Evolutionary conservation across 1,140 invertebrate species (phyloP).

Genomic region (Daktulosphaira vitifoliae): DNA sequence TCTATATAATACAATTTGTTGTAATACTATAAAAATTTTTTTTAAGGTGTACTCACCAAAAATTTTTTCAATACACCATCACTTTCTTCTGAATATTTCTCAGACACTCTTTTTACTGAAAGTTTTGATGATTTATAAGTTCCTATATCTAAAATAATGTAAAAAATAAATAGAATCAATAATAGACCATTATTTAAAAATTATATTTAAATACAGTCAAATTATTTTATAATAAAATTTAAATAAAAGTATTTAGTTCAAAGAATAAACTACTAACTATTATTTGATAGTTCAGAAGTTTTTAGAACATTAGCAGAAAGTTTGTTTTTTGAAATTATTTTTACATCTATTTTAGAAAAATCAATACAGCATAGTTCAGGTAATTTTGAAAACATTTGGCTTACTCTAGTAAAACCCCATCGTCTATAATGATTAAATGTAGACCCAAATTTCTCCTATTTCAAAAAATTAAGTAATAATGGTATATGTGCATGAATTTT

Average conservation of each 20-base stretch:
- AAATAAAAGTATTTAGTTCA: no score
- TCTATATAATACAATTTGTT: neutral
- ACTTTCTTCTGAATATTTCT: neutral
- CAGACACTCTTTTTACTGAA: neutral
- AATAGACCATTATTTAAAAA: no score
- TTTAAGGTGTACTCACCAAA: neutral
- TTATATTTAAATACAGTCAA: no score
- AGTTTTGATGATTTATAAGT: neutral
- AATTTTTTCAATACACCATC: conserved; percentile 5
- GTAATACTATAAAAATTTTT: no score
- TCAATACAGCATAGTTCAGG: conserved; percentile 7
- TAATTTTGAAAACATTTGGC: conserved; percentile 21
- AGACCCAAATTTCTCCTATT: conserved; percentile 23
- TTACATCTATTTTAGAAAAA: neutral
- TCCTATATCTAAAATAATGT: neutral
- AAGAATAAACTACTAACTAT: no score
- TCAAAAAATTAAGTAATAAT: no score
- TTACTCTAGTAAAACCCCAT: conserved; percentile 13
- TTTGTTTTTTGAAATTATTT: conserved; percentile 15
- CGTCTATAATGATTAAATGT: conserved; percentile 18
- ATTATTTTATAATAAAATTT: no score
- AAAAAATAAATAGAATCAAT: neutral
- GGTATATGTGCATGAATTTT: no score
- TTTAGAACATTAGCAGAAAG: neutral
- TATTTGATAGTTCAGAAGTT: no score